A percentile compares a stretch with the other conserved stretches of the same genome.
Conservation (phyloP, 2,888 invertebrate species). For the Tridacna gigas region DNA sequence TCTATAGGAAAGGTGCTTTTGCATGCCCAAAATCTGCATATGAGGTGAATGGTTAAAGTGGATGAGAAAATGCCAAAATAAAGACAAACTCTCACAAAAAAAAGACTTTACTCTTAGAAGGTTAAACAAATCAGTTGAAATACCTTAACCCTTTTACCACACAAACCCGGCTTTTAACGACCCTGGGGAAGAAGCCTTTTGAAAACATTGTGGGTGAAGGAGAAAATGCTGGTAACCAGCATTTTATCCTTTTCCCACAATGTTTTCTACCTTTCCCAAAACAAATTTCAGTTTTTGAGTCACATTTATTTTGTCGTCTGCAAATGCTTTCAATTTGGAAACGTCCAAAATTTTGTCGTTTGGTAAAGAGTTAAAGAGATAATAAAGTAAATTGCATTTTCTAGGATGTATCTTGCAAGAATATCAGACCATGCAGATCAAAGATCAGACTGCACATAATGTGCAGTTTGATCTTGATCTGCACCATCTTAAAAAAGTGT, state of each 20-base stretch:
- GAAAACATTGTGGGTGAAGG: neutral
- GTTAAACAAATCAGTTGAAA: too few relatives aligned
- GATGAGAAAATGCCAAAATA: too few relatives aligned
- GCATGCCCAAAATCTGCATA: too few relatives aligned
- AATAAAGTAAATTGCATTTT: too few relatives aligned
- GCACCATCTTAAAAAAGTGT: too few relatives aligned
- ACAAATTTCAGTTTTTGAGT: neutral
- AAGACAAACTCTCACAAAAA: neutral
- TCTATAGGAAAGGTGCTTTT: too few relatives aligned
- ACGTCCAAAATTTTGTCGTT: neutral
- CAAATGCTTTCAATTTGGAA: neutral
- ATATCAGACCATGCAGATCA: too few relatives aligned
- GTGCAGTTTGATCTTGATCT: too few relatives aligned
- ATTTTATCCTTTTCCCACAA: neutral
- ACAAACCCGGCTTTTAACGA: neutral
- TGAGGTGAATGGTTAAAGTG: too few relatives aligned
- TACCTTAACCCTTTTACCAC: neutral
- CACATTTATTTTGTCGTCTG: neutral
- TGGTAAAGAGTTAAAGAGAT: too few relatives aligned
- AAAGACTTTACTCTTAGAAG: neutral
- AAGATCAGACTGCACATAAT: too few relatives aligned
- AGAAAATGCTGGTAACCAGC: conserved; percentile 1
- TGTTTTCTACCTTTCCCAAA: neutral
- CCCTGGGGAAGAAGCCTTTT: neutral
- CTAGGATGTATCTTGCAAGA: too few relatives aligned